Evolutionary conservation across 2,113 vertebrate species (phyloP).

Genomic region (Protobothrops flavoviridis): DNA sequence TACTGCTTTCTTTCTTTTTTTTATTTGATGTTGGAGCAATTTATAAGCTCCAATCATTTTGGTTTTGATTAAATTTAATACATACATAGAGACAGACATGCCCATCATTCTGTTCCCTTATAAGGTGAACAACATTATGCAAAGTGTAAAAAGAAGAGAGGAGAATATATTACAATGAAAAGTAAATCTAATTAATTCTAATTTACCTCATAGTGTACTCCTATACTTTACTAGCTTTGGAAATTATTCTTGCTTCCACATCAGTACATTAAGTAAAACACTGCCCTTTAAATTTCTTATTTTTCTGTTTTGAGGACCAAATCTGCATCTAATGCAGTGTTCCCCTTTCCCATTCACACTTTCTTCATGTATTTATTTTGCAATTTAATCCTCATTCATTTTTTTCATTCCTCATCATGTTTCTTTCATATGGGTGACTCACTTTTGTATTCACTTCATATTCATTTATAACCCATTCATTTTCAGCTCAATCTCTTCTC

Average conservation of each 20-base stretch:
- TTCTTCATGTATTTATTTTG: not conserved
- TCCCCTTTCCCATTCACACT: not conserved
- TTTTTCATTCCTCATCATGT: not conserved
- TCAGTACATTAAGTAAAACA: not conserved
- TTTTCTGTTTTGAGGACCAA: not conserved
- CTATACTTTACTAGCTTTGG: not conserved
- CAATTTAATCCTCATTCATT: not conserved
- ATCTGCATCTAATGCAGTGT: not conserved
- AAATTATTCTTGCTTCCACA: not conserved
- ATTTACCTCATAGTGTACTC: not conserved
- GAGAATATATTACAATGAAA: not conserved
- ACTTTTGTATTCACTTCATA: not conserved
- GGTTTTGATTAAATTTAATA: constrained; percentile 44
- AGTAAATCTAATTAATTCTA: not conserved
- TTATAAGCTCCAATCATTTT: constrained; percentile 54
- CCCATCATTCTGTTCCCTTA: constrained; percentile 7
- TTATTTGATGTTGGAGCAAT: constrained; percentile 53
- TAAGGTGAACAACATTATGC: not conserved
- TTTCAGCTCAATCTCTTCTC: not conserved
- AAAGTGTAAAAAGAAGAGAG: not conserved
- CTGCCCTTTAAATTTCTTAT: not conserved
- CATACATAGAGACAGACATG: constrained; percentile 56
- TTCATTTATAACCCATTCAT: not conserved
- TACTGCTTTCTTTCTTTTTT: constrained; percentile 37
- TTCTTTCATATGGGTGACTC: not conserved